Evolutionary conservation across 2,888 invertebrate genomes (phyloP), one percentile per base, ranked within the genome.

Genomic region (Tortrix viridana): DNA sequence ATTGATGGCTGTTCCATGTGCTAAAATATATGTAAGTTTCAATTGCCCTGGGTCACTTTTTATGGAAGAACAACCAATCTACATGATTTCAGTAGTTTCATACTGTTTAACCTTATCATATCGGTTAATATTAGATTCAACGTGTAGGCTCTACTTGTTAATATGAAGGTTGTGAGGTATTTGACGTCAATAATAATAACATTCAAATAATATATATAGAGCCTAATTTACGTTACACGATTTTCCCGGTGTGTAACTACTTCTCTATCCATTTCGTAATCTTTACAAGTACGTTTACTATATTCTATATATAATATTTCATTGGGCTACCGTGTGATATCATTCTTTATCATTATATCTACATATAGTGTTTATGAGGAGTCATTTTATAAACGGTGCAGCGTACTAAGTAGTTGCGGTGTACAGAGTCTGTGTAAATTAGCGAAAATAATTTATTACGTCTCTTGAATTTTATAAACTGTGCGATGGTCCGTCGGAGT

Each of bases 271-370:
- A 44, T 23, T 47, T 22, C 32, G 32, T 23, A 23, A 54, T 55
- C 54, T 55, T 55, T 18, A 44, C 26, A 18, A 50, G 44, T 53
- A 53, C 43, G 63, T 47, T 57, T 37, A 60, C 60, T 53, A 53
- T 57, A 54, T 63, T n/a, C 65, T 65, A 56, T 49, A 61, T 63
- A 67, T 55, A 60, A 54, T 61, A 65, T 64, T 79, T 77, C 79
- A 81, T 84, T 82, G 70, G 74, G 78, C 78, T 84, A 78, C 83
- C 80, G 83, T 81, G 83, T 79, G 88, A 81, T 89, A 89, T 82
- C 86, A 76, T 71, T 71, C 76, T 76, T 89, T 90, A 90, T 90
- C 91, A 84, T 72, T 85, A 76, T 86, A 86, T 87, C 86, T 84
- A n/a, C n/a, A n/a, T n/a, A 85, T 83, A 85, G 72, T 81, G 77